Evolutionary conservation across 2,797 vertebrate species (phyloP), one percentile per base, ranked within the genome.

Genomic region (Alcedo atthis): DNA sequence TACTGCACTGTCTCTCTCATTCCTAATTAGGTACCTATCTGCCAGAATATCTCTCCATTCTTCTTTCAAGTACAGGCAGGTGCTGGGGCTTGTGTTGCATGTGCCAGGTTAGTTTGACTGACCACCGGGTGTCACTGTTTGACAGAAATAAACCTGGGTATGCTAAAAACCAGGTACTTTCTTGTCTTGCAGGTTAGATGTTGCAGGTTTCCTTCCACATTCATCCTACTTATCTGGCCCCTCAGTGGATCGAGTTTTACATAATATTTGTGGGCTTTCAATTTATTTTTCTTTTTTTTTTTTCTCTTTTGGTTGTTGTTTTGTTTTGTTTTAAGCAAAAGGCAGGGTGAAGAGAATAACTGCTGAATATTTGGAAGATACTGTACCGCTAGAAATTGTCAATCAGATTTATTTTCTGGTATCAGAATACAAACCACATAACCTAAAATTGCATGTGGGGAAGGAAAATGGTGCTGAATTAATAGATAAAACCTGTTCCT

Each of bases 71-170:
- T 81, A 13, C 58, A 66, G 18, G 5, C 11, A 25, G 48, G 12
- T 17, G 3, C n/a, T 3, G 7, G 15, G 25, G 22, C 21, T 16
- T 15, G 28, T 6, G 10, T 2, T 51, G 12, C 45, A 0, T 2
- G 0, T 5, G 18, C 22, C 51, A 24, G 15, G 17, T 28, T 6
- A 33, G 30, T 14, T 48, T 21, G 35, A 22, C 6, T n/a, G 54
- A 59, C 94, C 94, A 75, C 84, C 19, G 62, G 94, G 88, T 92
- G 88, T 93, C 92, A 92, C 71, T 96, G 54, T 92, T 64, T 12
- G 64, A 88, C 33, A 94, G 92, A 85, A 74, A 70, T 46, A 61
- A 15, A 48, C 20, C 35, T 18, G 1, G 10, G 3, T 6, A 49
- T 24, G 19, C 20, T 15, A 1, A 48, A 62, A 87, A 43, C 15